Evolutionary conservation across 2,888 invertebrate genomes (phyloP).

Genomic region (Drosophila mulleri): DNA sequence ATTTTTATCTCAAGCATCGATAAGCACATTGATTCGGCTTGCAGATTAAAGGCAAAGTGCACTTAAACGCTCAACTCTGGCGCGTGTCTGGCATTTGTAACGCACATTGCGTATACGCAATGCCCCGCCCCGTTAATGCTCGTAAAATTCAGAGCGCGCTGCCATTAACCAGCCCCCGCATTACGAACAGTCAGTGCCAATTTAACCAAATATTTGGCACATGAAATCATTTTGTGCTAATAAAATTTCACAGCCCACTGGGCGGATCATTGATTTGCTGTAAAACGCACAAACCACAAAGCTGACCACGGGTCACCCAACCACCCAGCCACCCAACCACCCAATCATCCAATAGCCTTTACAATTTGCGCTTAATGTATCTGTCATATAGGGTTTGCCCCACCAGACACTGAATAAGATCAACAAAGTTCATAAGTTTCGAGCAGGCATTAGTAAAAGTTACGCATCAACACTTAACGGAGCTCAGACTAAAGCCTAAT

Average conservation of each 20-base stretch:
- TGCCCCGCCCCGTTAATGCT: conserved; percentile 62
- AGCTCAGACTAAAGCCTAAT: background rate
- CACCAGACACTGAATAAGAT: conserved; percentile 19
- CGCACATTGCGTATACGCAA: conserved; percentile 60
- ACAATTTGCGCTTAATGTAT: conserved; percentile 44
- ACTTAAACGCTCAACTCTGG: conserved; percentile 58
- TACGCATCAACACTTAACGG: conserved; percentile 19
- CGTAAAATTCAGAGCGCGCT: conserved; percentile 54
- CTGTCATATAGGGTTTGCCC: conserved; percentile 12
- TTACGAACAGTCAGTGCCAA: conserved; percentile 53
- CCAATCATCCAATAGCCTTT: background rate
- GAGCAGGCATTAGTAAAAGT: conserved; percentile 7
- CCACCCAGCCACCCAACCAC: background rate
- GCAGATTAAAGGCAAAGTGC: conserved; percentile 68
- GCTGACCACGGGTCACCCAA: conserved; percentile 31
- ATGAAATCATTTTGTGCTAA: conserved; percentile 77
- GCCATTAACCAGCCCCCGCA: conserved; percentile 62
- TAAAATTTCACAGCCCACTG: conserved; percentile 67
- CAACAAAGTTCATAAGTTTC: conserved; percentile 25
- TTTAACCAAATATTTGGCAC: conserved; percentile 78
- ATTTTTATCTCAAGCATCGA: conserved; percentile 38
- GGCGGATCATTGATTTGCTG: conserved; percentile 73
- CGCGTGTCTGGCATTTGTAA: conserved; percentile 61
- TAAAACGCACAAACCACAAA: conserved; percentile 59
- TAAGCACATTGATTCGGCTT: conserved; percentile 60